phyloP scores from a whole-genome alignment of 2,113 vertebrate species.

The Orientallactaga bullata region DNA sequence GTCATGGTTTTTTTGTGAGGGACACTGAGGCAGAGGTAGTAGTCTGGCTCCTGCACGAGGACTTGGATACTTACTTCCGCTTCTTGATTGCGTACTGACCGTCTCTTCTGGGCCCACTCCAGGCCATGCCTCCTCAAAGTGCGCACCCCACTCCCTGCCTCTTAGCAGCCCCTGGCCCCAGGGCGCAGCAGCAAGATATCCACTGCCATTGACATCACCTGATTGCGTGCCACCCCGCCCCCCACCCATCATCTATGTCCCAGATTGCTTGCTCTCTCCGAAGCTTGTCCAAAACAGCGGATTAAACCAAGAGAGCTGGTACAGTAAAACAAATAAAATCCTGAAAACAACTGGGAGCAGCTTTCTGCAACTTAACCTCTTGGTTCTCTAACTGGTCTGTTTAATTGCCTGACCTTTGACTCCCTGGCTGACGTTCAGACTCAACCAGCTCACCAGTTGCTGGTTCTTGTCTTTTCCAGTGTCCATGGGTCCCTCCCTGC shows the following conservation, averaged over 20 bases:
- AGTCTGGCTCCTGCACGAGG: slow-evolving; percentile 60
- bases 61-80: slow-evolving; percentile 66
- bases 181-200: background rate
- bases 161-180: background rate
- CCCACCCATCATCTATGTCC: background rate
- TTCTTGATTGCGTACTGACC: slow-evolving; percentile 75
- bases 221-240: background rate
- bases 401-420: background rate
- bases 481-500: background rate
- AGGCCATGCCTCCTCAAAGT: background rate
- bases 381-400: background rate
- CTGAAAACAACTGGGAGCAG: background rate
- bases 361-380: background rate
- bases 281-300: background rate
- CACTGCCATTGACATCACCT: accelerated
- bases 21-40: slow-evolving; percentile 64
- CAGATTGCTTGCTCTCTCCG: background rate
- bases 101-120: background rate
- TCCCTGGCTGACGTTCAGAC: background rate
- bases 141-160: background rate
- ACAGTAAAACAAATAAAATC: slow-evolving; percentile 56
- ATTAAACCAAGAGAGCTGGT: background rate
- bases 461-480: background rate
- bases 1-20: slow-evolving; percentile 80
- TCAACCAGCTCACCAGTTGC: background rate